Conservation (phyloP, 1,140 invertebrate genomes). For the Proales similis region DNA sequence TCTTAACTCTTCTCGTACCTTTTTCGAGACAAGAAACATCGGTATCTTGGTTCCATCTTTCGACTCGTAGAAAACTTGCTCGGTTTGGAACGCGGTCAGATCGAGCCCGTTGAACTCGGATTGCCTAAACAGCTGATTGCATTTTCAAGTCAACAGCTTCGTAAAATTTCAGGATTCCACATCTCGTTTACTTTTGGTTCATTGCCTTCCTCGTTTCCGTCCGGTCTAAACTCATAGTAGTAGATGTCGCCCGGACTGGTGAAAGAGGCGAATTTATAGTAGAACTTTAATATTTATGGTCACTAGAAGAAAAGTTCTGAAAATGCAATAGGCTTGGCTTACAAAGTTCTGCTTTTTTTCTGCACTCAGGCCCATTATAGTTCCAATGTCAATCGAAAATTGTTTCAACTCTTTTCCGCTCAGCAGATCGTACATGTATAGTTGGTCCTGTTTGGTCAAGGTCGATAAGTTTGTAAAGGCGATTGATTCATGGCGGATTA, state of each 20-base stretch:
- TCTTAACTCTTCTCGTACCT: not conserved
- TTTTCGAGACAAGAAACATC: slow-evolving; percentile 72
- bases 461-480: slow-evolving; percentile 38
- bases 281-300: slow-evolving; percentile 55
- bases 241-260: slow-evolving; percentile 83
- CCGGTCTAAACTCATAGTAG: slow-evolving; percentile 67
- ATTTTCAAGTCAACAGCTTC: slow-evolving; percentile 26
- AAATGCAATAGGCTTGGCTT: not conserved
- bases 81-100: slow-evolving; percentile 67
- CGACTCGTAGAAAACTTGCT: slow-evolving; percentile 85
- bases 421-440: slow-evolving; percentile 70
- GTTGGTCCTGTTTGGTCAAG: slow-evolving; percentile 62
- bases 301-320: not conserved
- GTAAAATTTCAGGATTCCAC: not conserved
- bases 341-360: slow-evolving; percentile 73
- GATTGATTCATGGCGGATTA: slow-evolving; percentile 44
- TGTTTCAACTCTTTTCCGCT: slow-evolving; percentile 57
- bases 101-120: slow-evolving; percentile 78
- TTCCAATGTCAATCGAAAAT: slow-evolving; percentile 76
- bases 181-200: slow-evolving; percentile 49
- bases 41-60: slow-evolving; percentile 89
- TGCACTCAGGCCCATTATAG: slow-evolving; percentile 72
- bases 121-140: slow-evolving; percentile 68
- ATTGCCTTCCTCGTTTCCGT: slow-evolving; percentile 60
- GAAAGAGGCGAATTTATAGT: slow-evolving; percentile 88